Conservation (phyloP, 2,888 invertebrate species). For the Micropterix aruncella region DNA sequence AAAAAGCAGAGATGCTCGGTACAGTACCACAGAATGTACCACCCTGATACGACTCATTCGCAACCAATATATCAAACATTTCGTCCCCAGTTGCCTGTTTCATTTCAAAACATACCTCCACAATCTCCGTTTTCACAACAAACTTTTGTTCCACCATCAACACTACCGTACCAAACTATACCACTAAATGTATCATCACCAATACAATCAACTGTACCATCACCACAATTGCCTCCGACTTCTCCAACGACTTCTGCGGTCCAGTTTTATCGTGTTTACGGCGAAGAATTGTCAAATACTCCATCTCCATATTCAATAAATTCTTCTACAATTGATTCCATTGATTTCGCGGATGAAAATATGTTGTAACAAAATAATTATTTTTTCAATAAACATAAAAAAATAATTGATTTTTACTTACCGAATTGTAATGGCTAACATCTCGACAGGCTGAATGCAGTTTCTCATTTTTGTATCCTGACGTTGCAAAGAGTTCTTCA, state of each 20-base stretch:
- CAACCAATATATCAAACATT: no score
- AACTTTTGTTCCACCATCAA: no score
- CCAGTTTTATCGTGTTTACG: slow-evolving; percentile 7
- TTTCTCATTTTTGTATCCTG: slow-evolving; percentile 4
- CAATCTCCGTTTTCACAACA: no score
- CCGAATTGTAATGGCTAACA: slow-evolving; percentile 7
- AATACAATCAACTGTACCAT: slow-evolving; percentile 7
- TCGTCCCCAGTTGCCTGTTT: no score
- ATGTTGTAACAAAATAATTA: slow-evolving; percentile 6
- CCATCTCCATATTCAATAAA: slow-evolving; percentile 7
- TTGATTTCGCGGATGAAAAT: slow-evolving; percentile 7
- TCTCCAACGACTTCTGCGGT: slow-evolving; percentile 5
- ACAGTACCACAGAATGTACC: no score
- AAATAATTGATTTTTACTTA: slow-evolving; percentile 4
- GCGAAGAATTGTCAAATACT: slow-evolving; percentile 8
- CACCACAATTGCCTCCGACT: slow-evolving; percentile 5
- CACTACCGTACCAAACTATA: slow-evolving; percentile 7
- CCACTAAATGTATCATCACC: slow-evolving; percentile 6
- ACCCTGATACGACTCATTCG: no score
- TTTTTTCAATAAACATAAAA: slow-evolving; percentile 4
- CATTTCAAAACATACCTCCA: no score
- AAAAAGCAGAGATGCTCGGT: no score
- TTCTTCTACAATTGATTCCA: slow-evolving; percentile 6
- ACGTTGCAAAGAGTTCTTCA: slow-evolving; percentile 2
- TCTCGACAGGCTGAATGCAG: slow-evolving; percentile 7